Evolutionary conservation across 2,888 invertebrate genomes (phyloP).

Genomic region (Cosmia trapezina): DNA sequence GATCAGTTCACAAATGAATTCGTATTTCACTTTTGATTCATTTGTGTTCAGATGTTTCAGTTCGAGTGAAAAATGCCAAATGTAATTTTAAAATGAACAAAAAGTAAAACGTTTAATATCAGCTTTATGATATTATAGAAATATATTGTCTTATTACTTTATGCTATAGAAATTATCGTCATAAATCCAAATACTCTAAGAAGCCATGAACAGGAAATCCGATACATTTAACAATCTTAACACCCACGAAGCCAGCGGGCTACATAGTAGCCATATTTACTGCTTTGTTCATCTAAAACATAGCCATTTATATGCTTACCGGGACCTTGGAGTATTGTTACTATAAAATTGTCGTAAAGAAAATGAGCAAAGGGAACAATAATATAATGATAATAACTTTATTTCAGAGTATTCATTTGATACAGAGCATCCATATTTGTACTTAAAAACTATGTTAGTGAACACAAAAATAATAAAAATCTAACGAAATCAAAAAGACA

Average conservation of each 20-base stretch:
- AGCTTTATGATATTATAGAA: neutral
- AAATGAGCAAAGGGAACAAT: no score
- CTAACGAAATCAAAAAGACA: no score
- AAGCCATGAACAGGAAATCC: conserved; percentile 19
- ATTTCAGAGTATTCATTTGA: no score
- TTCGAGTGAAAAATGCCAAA: neutral
- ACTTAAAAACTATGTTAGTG: no score
- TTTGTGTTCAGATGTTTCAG: neutral
- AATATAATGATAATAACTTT: no score
- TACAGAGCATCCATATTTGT: no score
- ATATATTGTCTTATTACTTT: no score
- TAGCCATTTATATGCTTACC: conserved; percentile 6
- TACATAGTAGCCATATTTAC: conserved; percentile 39
- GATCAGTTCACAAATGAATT: neutral
- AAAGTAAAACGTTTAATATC: neutral
- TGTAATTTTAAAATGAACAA: no score
- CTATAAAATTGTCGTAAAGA: conserved; percentile 6
- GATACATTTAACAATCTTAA: conserved; percentile 32
- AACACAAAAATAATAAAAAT: no score
- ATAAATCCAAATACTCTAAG: conserved; percentile 1
- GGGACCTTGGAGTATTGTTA: conserved; percentile 1
- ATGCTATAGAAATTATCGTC: conserved; percentile 7
- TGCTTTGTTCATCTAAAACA: conserved; percentile 18
- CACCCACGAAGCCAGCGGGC: conserved; percentile 26
- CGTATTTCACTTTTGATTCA: neutral